Conservation (phyloP, 2,797 vertebrate genomes). For the Clarias laeviceps region DNA sequence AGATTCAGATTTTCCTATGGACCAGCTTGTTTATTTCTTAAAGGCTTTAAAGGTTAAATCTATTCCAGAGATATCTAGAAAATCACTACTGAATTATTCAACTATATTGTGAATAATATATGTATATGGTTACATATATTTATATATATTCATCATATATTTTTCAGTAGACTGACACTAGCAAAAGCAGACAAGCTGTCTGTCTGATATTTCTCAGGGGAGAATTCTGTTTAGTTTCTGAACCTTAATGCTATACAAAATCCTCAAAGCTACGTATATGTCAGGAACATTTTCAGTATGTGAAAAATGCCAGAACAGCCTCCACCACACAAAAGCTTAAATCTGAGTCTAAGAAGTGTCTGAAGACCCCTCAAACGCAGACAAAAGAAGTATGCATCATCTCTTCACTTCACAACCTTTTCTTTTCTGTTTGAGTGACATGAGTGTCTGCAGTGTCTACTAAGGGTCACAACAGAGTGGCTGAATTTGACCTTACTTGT, state of each 20-base stretch:
- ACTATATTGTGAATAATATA: too few relatives aligned
- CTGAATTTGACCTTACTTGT: slow-evolving; percentile 53
- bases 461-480: slow-evolving; percentile 45
- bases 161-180: neutral
- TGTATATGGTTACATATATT: too few relatives aligned
- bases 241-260: neutral
- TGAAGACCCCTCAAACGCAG: slow-evolving; percentile 29
- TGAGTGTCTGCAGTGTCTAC: slow-evolving; percentile 37
- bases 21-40: neutral
- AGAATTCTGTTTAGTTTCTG: neutral
- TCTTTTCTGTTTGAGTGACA: slow-evolving; percentile 34
- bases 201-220: neutral
- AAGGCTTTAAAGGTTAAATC: neutral
- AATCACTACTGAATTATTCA: neutral
- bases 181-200: slow-evolving; percentile 16
- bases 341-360: slow-evolving; percentile 33
- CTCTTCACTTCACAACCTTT: slow-evolving; percentile 24
- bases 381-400: slow-evolving; percentile 14
- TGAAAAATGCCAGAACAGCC: slow-evolving; percentile 21
- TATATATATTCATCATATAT: neutral
- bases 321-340: slow-evolving; percentile 6
- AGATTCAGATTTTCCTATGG: too few relatives aligned
- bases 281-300: slow-evolving; percentile 31
- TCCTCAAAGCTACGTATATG: slow-evolving; percentile 6
- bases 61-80: neutral